Evolutionary conservation across 1,140 invertebrate species (phyloP), one percentile per base, ranked within the genome.

Genomic region (Drosophila eugracilis): DNA sequence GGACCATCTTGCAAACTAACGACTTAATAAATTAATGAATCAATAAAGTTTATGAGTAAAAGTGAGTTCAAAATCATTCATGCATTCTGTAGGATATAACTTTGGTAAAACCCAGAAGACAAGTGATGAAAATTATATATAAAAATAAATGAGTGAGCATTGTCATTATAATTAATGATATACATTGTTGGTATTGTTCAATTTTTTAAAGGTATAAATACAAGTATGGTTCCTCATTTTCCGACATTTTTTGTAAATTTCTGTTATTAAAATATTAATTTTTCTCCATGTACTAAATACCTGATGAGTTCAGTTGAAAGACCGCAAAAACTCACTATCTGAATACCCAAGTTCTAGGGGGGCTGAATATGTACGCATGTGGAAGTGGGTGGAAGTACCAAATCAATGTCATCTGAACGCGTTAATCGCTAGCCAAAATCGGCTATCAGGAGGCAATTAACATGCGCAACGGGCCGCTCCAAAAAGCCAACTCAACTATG

Each of bases 351-450:
- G 28, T 71, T 59, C 42, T 47, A 28, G 17, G 17, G 22, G 39
- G n/a, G n/a, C 17, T 30, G n/a, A 6, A 9, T 7, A 9, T 28
- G 3, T 15, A 1, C 1, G 17, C 34, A 9, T 4, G 26, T 24
- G 32, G 17, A 22, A 22, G 49, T 42, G 37, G 55, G 42, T 60
- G 49, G 34, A 45, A 52, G 66, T 70, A 62, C 45, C 77, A 45
- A 59, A 67, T 75, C 81, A 85, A 88, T 85, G 81, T 53, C 80
- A 79, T 49, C 48, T 41, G 50, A 55, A 30, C 42, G 52, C 62
- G 53, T 47, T 65, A 72, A 77, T 59, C 69, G 60, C 50, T 12
- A 41, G 14, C 34, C 76, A 32, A 85, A 76, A 85, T 85, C 62
- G 62, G 21, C 62, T 55, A 79, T 79, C 53, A 45, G 34, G 22